Conservation (phyloP, 2,888 invertebrate species). For the Troides aeacus region DNA sequence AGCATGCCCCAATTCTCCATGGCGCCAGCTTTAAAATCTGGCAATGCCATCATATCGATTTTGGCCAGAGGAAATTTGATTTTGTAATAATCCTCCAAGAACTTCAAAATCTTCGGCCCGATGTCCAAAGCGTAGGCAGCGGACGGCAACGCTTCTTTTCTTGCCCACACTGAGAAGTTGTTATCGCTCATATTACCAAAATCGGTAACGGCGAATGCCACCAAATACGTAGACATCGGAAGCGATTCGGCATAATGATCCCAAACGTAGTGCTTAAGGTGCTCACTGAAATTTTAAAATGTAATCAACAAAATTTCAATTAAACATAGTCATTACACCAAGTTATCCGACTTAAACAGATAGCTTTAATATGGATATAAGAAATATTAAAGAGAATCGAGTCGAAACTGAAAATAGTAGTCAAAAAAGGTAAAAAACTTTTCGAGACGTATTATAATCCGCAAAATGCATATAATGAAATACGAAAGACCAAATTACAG, state of each 20-base stretch:
- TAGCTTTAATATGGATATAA: no score
- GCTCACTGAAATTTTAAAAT: conserved; percentile 61
- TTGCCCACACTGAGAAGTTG: conserved; percentile 85
- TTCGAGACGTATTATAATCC: no score
- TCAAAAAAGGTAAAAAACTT: no score
- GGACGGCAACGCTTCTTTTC: conserved; percentile 84
- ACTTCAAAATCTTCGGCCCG: conserved; percentile 85
- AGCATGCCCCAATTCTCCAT: conserved; percentile 95
- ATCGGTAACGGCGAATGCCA: conserved; percentile 91
- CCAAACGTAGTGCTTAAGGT: conserved; percentile 83
- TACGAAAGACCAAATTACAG: no score
- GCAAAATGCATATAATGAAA: no score
- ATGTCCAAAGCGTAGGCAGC: conserved; percentile 87
- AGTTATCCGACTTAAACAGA: no score
- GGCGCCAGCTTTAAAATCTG: conserved; percentile 93
- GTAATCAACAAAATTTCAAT: neutral
- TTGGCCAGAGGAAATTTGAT: conserved; percentile 89
- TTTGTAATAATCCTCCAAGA: conserved; percentile 86
- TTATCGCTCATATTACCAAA: conserved; percentile 81
- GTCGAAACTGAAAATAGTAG: no score
- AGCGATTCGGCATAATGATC: conserved; percentile 88
- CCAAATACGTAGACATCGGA: conserved; percentile 94
- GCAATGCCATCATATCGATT: conserved; percentile 95
- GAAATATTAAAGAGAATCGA: no score
- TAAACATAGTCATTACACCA: neutral